These are phyloP conservation scores for Sciurus niger DNA, from an alignment of 2,113 vertebrate species.

Conservation along the genomic window DNA sequence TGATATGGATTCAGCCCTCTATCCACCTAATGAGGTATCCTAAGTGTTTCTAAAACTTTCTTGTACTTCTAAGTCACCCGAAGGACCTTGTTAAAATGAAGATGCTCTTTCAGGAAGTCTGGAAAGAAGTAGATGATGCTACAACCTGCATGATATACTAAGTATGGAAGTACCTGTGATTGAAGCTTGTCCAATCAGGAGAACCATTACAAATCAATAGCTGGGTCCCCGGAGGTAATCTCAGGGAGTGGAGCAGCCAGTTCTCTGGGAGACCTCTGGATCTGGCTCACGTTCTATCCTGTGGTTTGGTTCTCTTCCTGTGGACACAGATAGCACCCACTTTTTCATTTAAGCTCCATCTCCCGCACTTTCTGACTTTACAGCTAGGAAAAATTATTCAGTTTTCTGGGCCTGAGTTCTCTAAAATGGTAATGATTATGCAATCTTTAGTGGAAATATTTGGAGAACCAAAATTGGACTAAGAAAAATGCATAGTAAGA, in stretches of 20 bases:
- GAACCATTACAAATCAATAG: background rate
- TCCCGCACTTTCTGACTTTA: background rate
- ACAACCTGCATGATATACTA: background rate
- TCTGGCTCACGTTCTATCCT: background rate
- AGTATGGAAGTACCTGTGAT: background rate
- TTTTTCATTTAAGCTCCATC: background rate
- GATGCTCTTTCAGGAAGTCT: background rate
- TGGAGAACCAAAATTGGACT: slow-evolving; percentile 3
- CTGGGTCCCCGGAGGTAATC: background rate
- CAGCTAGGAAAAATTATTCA: background rate
- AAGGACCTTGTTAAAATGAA: background rate
- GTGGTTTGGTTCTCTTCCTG: background rate
- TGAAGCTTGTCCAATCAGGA: background rate
- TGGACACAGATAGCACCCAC: background rate
- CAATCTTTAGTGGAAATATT: background rate
- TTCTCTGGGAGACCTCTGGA: background rate
- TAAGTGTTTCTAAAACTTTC: background rate
- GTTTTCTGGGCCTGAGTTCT: slow-evolving; percentile 9
- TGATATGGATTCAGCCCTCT: background rate
- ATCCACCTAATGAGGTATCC: background rate
- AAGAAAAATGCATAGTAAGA: background rate
- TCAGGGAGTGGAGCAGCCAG: too few relatives aligned
- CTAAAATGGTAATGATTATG: background rate
- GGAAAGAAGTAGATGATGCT: background rate
- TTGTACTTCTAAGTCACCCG: background rate